Conservation (phyloP, 2,888 invertebrate species). For the Drosophila suboccidentalis region DNA sequence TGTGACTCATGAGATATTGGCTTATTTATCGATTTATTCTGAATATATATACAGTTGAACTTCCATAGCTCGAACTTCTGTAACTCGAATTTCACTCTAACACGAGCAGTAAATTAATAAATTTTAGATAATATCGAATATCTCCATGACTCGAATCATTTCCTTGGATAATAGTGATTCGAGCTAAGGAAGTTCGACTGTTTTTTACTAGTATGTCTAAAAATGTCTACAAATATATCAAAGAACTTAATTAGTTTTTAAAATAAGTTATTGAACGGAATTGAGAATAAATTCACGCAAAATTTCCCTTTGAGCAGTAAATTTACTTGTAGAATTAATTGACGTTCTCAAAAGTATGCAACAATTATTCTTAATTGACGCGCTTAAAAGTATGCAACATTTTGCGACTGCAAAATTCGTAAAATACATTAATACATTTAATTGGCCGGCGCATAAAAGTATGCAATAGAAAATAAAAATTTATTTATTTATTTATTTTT, state of each 20-base stretch:
- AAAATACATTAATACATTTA: neutral
- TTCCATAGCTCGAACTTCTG: too few relatives aligned
- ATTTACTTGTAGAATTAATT: neutral
- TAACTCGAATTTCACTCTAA: too few relatives aligned
- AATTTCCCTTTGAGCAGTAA: neutral
- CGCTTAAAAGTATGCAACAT: constrained; percentile 32
- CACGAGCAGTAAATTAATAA: too few relatives aligned
- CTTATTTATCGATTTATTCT: neutral
- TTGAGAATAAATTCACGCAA: neutral
- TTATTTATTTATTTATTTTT: too few relatives aligned
- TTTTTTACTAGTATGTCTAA: neutral
- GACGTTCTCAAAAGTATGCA: neutral
- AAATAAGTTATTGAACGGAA: neutral
- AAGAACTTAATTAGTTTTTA: too few relatives aligned
- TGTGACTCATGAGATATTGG: neutral
- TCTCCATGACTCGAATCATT: too few relatives aligned
- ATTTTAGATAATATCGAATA: too few relatives aligned
- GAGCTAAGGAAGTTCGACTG: too few relatives aligned
- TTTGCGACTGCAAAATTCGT: neutral
- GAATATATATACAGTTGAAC: neutral
- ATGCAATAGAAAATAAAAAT: constrained; percentile 16
- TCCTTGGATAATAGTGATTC: too few relatives aligned
- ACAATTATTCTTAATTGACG: neutral
- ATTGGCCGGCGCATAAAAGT: constrained; percentile 36
- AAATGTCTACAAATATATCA: neutral